These are phyloP conservation scores for Neolamprologus fasciatus DNA, from an alignment of 2,113 vertebrate species.

Conservation along the genomic window DNA sequence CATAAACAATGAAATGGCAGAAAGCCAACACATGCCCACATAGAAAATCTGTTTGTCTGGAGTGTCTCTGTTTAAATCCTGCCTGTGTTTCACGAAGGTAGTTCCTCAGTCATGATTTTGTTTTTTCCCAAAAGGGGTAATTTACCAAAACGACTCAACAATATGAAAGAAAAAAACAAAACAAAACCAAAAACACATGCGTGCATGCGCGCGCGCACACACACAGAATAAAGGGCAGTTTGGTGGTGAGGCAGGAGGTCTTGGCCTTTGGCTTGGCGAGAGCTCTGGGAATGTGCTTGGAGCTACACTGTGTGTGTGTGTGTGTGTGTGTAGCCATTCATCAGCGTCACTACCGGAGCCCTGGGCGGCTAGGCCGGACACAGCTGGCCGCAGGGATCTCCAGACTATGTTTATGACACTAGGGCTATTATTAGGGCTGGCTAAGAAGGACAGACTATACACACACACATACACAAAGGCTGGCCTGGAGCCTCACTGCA, in stretches of 20 bases:
- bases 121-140: not conserved
- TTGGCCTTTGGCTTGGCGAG: constrained; percentile 50
- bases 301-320: constrained; percentile 11
- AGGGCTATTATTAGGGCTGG: constrained; percentile 64
- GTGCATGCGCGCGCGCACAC: fast-evolving
- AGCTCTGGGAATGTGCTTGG: constrained; percentile 50
- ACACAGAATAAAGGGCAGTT: not conserved
- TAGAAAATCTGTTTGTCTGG: not conserved
- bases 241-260: constrained; percentile 35
- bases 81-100: not conserved
- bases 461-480: not conserved
- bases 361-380: constrained; percentile 61
- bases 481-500: constrained; percentile 35
- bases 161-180: not conserved
- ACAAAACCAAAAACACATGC: not conserved
- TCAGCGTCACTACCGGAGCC: constrained; percentile 62
- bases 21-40: constrained; percentile 13
- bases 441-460: constrained; percentile 42
- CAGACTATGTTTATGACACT: constrained; percentile 66
- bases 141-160: not conserved
- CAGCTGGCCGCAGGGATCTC: constrained; percentile 64
- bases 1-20: constrained; percentile 11
- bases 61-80: not conserved
- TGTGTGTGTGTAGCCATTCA: constrained; percentile 28
- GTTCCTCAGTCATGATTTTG: not conserved